Conservation (phyloP, 2,888 invertebrate genomes). For the Lithosia quadra region DNA sequence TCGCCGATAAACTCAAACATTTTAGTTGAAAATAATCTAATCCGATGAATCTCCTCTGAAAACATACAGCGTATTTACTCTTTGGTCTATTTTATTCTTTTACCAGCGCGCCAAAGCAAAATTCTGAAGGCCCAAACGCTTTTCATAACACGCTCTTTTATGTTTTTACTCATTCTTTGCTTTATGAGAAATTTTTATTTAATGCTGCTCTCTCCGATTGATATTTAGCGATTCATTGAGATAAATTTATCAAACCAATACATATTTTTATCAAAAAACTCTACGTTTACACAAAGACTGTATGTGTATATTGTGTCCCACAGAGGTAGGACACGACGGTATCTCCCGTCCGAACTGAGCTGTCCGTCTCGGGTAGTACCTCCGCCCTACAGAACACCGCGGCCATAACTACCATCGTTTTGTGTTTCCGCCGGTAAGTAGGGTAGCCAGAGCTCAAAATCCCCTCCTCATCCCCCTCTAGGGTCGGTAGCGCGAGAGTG, state of each 20-base stretch:
- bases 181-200: constrained; percentile 61
- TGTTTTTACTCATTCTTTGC: constrained; percentile 63
- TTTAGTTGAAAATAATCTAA: background rate
- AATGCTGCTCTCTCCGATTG: constrained; percentile 57
- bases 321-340: too few relatives aligned
- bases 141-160: constrained; percentile 70
- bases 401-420: too few relatives aligned
- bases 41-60: constrained; percentile 30
- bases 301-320: too few relatives aligned
- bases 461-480: too few relatives aligned
- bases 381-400: too few relatives aligned
- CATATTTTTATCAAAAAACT: background rate
- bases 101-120: constrained; percentile 59
- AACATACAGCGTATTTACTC: constrained; percentile 40
- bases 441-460: too few relatives aligned
- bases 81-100: constrained; percentile 56
- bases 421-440: too few relatives aligned
- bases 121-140: constrained; percentile 61
- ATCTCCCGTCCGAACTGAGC: too few relatives aligned
- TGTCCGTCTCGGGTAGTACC: too few relatives aligned
- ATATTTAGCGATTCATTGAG: constrained; percentile 46
- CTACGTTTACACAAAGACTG: background rate
- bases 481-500: too few relatives aligned
- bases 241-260: constrained; percentile 19
- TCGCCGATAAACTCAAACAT: background rate